Percentiles rank a stretch among this genome's conserved stretches.
phyloP scores from a whole-genome alignment of 2,888 invertebrate species.

The Leptura quadrifasciata region DNA sequence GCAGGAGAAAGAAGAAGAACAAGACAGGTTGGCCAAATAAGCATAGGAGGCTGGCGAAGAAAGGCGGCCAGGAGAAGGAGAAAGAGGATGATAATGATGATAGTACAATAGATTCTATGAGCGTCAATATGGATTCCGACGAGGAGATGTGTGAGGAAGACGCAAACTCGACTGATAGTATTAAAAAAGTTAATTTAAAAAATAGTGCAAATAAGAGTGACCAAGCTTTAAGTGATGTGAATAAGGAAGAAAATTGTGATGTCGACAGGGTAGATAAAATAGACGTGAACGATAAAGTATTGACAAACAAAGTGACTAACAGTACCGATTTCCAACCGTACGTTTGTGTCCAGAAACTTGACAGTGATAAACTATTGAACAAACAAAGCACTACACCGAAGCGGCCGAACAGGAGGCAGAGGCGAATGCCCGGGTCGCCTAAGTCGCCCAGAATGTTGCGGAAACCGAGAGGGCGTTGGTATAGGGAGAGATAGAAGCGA shows the following conservation, averaged over 20 bases:
- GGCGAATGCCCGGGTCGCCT: slow-evolving; percentile 68
- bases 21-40: slow-evolving; percentile 88
- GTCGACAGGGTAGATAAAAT: slow-evolving; percentile 51
- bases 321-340: slow-evolving; percentile 78
- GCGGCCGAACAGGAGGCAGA: slow-evolving; percentile 56
- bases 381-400: slow-evolving; percentile 51
- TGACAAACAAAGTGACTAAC: slow-evolving; percentile 65
- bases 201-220: slow-evolving; percentile 37
- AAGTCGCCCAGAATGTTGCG: slow-evolving; percentile 71
- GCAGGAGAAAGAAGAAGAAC: slow-evolving; percentile 81
- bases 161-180: slow-evolving; percentile 60
- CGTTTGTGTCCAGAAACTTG: slow-evolving; percentile 81
- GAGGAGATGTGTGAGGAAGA: slow-evolving; percentile 59
- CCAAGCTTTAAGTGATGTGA: slow-evolving; percentile 20
- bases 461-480: slow-evolving; percentile 72
- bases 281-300: slow-evolving; percentile 55
- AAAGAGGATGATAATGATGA: slow-evolving; percentile 65
- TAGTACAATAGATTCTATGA: slow-evolving; percentile 63
- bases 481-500: slow-evolving; percentile 70
- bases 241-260: slow-evolving; percentile 40
- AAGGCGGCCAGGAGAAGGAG: slow-evolving; percentile 69
- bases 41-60: slow-evolving; percentile 69
- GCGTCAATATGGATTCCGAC: slow-evolving; percentile 61
- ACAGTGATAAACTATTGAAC: slow-evolving; percentile 67
- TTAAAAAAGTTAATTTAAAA: slow-evolving; percentile 49